These are phyloP conservation scores for Oryzias woworae DNA, from an alignment of 2,113 vertebrate genomes.

Conservation along the genomic window DNA sequence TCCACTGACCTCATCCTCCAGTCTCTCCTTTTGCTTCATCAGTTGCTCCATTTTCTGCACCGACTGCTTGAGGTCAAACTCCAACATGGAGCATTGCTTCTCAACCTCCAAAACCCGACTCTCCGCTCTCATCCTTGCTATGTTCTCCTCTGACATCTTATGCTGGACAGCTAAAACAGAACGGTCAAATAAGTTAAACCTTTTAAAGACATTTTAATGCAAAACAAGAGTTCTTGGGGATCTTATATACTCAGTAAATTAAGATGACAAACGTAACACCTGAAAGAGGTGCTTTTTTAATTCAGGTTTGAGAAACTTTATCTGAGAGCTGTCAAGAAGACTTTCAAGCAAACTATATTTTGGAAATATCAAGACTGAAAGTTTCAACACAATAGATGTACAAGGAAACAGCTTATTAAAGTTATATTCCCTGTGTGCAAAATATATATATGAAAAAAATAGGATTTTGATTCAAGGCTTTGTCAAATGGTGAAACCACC, in stretches of 20 bases:
- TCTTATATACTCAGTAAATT: too few species aligned
- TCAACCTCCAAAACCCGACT: conserved; percentile 92
- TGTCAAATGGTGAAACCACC: not conserved
- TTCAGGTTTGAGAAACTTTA: too few species aligned
- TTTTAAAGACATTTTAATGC: not conserved
- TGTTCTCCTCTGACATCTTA: conserved; percentile 92
- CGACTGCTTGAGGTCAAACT: conserved; percentile 96
- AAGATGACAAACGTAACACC: too few species aligned
- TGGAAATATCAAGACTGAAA: too few species aligned
- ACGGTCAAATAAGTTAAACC: not conserved
- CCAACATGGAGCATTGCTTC: conserved; percentile 97
- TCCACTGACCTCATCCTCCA: conserved; percentile 90
- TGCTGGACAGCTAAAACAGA: conserved; percentile 87
- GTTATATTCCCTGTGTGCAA: too few species aligned
- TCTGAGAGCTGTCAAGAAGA: too few species aligned
- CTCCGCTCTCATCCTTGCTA: conserved; percentile 90
- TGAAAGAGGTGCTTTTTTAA: too few species aligned
- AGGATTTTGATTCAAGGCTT: not conserved
- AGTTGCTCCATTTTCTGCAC: conserved; percentile 96
- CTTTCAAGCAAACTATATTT: too few species aligned
- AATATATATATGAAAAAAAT: too few species aligned
- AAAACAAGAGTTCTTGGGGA: not conserved
- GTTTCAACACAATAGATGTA: too few species aligned
- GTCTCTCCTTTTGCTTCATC: conserved; percentile 91
- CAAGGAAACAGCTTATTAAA: too few species aligned